Evolutionary conservation across 2,797 vertebrate genomes (phyloP).

Genomic region (Sebastes minor): DNA sequence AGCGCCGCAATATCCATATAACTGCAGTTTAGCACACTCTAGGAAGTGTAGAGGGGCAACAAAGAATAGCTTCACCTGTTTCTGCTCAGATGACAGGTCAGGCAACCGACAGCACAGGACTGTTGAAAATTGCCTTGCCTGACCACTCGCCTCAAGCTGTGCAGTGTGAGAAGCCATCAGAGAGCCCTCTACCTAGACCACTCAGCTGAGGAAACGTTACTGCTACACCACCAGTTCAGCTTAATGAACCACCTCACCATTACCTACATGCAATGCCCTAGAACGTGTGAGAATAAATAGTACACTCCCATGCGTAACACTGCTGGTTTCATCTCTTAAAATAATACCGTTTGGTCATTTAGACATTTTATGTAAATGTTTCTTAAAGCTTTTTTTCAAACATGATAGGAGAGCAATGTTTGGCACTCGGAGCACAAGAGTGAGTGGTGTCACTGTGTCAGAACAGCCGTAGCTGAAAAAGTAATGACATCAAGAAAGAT

Average conservation of each 20-base stretch:
- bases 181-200: constrained; percentile 17
- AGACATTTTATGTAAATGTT: background rate
- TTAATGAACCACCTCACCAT: constrained; percentile 63
- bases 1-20: constrained; percentile 14
- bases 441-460: background rate
- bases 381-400: background rate
- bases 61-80: constrained; percentile 32
- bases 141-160: constrained; percentile 43
- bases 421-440: background rate
- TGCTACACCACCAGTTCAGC: constrained; percentile 44
- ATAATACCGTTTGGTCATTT: background rate
- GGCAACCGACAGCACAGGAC: constrained; percentile 9
- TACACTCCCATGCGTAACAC: background rate
- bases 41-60: constrained; percentile 16
- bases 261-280: constrained; percentile 40
- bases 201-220: constrained; percentile 52
- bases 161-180: constrained; percentile 42
- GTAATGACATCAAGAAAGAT: background rate
- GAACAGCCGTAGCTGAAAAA: background rate
- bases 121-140: constrained; percentile 32
- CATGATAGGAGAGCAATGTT: background rate
- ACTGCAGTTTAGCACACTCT: constrained; percentile 44
- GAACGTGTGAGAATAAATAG: constrained; percentile 20
- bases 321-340: background rate
- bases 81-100: constrained; percentile 49